Evolutionary conservation across 2,797 vertebrate species (phyloP).

Genomic region (Urocyon cinereoargenteus): DNA sequence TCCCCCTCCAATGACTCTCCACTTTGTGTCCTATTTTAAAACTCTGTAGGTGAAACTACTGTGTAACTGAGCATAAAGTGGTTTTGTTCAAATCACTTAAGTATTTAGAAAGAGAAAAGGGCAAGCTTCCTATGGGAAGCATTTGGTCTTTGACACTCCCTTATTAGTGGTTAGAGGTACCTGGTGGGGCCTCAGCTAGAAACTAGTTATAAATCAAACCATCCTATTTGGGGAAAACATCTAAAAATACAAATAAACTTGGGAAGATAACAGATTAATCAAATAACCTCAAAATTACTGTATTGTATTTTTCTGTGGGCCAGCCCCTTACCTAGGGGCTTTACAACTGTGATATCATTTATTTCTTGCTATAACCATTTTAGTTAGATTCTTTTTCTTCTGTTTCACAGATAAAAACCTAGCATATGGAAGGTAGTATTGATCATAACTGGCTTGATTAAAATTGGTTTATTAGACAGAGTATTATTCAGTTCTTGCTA

Average conservation of each 20-base stretch:
- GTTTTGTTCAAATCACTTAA: conserved; percentile 43
- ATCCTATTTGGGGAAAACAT: not conserved
- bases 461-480: conserved; percentile 27
- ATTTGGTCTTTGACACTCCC: conserved; percentile 12
- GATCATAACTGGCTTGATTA: conserved; percentile 16
- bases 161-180: not conserved
- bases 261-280: conserved; percentile 3
- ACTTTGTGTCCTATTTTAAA: conserved; percentile 45
- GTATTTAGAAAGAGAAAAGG: conserved; percentile 40
- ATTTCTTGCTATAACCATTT: not conserved
- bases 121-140: not conserved
- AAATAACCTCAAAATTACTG: conserved; percentile 33
- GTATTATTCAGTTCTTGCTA: conserved; percentile 21
- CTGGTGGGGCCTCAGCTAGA: not conserved
- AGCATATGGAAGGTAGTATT: not conserved
- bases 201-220: conserved; percentile 20
- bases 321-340: not conserved
- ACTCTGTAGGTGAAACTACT: conserved; percentile 1
- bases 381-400: conserved; percentile 41
- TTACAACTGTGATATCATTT: not conserved
- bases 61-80: conserved; percentile 11
- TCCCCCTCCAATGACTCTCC: not conserved
- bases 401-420: not conserved
- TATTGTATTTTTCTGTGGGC: not conserved
- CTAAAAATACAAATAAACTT: conserved; percentile 55